Evolutionary conservation across 2,888 invertebrate genomes (phyloP).

Genomic region (Alviniconcha strummeri): DNA sequence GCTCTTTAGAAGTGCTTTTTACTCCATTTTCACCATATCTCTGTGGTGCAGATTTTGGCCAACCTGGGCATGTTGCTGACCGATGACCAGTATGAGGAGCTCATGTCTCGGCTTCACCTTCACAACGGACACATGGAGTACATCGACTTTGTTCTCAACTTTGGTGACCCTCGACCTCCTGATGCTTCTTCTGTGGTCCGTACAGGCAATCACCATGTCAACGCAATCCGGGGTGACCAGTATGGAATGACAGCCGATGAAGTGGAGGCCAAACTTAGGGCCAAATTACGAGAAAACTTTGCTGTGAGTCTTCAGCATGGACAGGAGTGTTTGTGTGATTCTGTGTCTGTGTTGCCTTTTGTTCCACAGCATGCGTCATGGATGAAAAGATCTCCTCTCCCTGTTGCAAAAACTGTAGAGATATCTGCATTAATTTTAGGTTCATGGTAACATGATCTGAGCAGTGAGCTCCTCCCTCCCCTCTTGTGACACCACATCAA

Average conservation of each 20-base stretch:
- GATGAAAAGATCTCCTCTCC: too few relatives aligned
- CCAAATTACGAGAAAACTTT: constrained; percentile 70
- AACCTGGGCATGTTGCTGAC: constrained; percentile 63
- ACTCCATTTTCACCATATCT: too few relatives aligned
- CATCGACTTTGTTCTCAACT: constrained; percentile 65
- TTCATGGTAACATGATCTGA: too few relatives aligned
- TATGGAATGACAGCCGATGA: constrained; percentile 65
- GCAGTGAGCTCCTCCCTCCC: too few relatives aligned
- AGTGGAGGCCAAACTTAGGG: constrained; percentile 61
- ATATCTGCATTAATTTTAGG: neutral
- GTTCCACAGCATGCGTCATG: too few relatives aligned
- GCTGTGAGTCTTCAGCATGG: constrained; percentile 52
- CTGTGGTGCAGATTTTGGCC: constrained; percentile 58
- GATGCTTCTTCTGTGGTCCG: constrained; percentile 53
- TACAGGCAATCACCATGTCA: constrained; percentile 66
- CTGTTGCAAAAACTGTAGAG: too few relatives aligned
- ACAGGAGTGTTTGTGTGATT: neutral
- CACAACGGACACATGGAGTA: constrained; percentile 64
- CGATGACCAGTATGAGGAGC: constrained; percentile 64
- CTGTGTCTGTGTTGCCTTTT: neutral
- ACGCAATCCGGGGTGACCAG: constrained; percentile 69
- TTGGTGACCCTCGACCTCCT: constrained; percentile 62
- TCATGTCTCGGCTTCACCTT: constrained; percentile 62
- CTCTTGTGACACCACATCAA: too few relatives aligned
- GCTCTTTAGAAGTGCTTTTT: too few relatives aligned